These are phyloP conservation scores for Gephyroberyx darwinii DNA, from an alignment of 2,797 vertebrate species.

Conservation along the genomic window DNA sequence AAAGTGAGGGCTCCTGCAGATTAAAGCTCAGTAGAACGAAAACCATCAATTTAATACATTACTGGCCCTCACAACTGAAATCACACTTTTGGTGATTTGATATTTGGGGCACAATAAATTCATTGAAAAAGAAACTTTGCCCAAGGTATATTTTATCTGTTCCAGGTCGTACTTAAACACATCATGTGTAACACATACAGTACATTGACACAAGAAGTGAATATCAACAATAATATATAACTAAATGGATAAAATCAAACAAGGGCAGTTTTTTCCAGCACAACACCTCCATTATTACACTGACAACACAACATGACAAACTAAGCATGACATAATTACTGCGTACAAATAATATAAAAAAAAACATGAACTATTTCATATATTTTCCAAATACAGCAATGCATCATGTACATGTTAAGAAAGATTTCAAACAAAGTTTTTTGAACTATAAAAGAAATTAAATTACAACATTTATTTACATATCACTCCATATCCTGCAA, in stretches of 20 bases:
- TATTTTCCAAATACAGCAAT: slow-evolving; percentile 79
- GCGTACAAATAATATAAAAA: slow-evolving; percentile 81
- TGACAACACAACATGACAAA: slow-evolving; percentile 78
- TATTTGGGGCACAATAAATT: slow-evolving; percentile 42
- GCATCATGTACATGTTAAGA: slow-evolving; percentile 83
- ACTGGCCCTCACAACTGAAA: neutral
- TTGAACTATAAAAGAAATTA: slow-evolving; percentile 81
- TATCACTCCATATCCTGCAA: slow-evolving; percentile 59
- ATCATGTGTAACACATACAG: slow-evolving; percentile 71
- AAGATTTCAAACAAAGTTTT: slow-evolving; percentile 75
- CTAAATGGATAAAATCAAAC: slow-evolving; percentile 72
- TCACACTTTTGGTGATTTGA: slow-evolving; percentile 13
- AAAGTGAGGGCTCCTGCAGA: slow-evolving; percentile 13
- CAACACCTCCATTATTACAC: slow-evolving; percentile 74
- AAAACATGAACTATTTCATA: slow-evolving; percentile 74
- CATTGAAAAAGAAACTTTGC: slow-evolving; percentile 57
- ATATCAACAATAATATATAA: slow-evolving; percentile 69
- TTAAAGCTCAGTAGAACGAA: slow-evolving; percentile 13
- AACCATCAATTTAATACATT: slow-evolving; percentile 11
- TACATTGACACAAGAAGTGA: slow-evolving; percentile 71
- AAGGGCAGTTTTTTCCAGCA: slow-evolving; percentile 68
- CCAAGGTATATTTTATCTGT: slow-evolving; percentile 69
- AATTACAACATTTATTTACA: slow-evolving; percentile 85
- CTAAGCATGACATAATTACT: slow-evolving; percentile 77
- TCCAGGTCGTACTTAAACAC: slow-evolving; percentile 68